These are phyloP conservation scores for Trigoniulus corallinus DNA, from an alignment of 1,140 invertebrate species.

Conservation along the genomic window DNA sequence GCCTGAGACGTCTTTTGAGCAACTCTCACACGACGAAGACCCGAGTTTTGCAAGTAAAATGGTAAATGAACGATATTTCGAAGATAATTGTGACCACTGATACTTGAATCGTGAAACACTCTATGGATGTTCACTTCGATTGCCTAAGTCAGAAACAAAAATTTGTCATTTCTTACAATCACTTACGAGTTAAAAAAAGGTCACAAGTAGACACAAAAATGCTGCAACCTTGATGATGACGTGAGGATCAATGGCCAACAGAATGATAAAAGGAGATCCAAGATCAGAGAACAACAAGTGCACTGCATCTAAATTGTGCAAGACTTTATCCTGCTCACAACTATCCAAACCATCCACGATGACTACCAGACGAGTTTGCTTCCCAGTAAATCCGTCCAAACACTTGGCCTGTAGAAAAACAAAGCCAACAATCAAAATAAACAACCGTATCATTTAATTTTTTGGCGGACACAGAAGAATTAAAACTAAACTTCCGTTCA, in stretches of 20 bases:
- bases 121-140: constrained; percentile 78
- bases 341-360: constrained; percentile 94
- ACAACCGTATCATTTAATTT: constrained; percentile 13
- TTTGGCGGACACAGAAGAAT: too few species aligned
- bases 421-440: not conserved
- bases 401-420: constrained; percentile 42
- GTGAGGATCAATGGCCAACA: constrained; percentile 90
- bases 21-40: constrained; percentile 66
- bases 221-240: constrained; percentile 76
- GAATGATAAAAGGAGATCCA: constrained; percentile 77
- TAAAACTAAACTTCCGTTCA: constrained; percentile 25
- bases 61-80: constrained; percentile 93
- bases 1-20: constrained; percentile 65
- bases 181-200: not conserved
- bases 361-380: constrained; percentile 82
- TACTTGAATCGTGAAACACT: constrained; percentile 66
- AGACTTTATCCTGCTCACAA: constrained; percentile 91
- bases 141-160: constrained; percentile 38
- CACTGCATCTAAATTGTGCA: constrained; percentile 80
- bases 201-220: constrained; percentile 1
- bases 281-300: constrained; percentile 85
- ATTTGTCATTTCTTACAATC: not conserved
- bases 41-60: constrained; percentile 94
- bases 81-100: constrained; percentile 67
- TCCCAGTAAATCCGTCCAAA: constrained; percentile 73